These are phyloP conservation scores for Adelges cooleyi DNA, from an alignment of 1,140 invertebrate species.

Conservation along the genomic window DNA sequence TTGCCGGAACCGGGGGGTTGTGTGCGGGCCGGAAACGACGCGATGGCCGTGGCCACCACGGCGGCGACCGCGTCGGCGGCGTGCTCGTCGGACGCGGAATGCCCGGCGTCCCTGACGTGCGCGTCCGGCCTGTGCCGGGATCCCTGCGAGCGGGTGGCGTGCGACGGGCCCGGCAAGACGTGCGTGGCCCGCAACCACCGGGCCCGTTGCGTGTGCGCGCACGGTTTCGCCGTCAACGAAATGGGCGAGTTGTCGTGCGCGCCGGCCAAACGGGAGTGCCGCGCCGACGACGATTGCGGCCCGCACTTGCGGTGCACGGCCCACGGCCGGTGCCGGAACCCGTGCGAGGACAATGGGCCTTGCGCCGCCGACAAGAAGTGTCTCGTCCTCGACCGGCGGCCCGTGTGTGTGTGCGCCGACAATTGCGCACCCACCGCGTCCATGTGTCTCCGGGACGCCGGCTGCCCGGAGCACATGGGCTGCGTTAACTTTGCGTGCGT, in stretches of 20 bases:
- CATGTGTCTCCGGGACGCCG: conserved; percentile 76
- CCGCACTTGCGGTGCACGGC: conserved; percentile 66
- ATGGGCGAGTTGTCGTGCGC: conserved; percentile 70
- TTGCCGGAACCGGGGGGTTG: conserved; percentile 11
- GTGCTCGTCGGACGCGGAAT: conserved; percentile 48
- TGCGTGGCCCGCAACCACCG: conserved; percentile 76
- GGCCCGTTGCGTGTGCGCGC: conserved; percentile 76
- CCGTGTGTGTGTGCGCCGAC: conserved; percentile 71
- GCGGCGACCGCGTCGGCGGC: conserved; percentile 43
- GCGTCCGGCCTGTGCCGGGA: conserved; percentile 60
- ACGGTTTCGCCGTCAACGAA: conserved; percentile 74
- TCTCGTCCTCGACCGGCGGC: conserved; percentile 70
- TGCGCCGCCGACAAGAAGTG: conserved; percentile 71
- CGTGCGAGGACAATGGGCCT: conserved; percentile 48
- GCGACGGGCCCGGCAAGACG: conserved; percentile 60
- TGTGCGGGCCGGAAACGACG: conserved; percentile 14
- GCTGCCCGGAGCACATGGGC: conserved; percentile 68
- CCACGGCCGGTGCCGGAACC: conserved; percentile 68
- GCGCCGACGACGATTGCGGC: conserved; percentile 68
- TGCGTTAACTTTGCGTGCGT: conserved; percentile 81
- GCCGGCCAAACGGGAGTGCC: conserved; percentile 63
- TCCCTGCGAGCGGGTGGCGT: conserved; percentile 60
- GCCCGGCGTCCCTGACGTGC: conserved; percentile 63
- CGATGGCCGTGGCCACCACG: background rate
- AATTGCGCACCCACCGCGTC: conserved; percentile 74